These are phyloP conservation scores for Drosophila nigricruria DNA, from an alignment of 2,888 invertebrate species.

Conservation along the genomic window DNA sequence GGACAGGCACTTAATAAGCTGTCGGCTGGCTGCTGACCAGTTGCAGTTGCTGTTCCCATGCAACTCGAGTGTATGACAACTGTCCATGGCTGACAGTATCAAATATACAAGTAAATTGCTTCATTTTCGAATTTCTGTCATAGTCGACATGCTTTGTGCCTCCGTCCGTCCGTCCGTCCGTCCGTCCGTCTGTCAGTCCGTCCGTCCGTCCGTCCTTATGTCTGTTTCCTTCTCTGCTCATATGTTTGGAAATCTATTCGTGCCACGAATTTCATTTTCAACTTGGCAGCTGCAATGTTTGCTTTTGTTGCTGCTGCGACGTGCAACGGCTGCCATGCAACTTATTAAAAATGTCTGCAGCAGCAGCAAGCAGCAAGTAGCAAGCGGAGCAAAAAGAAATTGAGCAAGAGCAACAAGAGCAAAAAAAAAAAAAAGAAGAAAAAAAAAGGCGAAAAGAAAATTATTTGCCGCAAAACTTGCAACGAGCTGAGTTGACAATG, in stretches of 20 bases:
- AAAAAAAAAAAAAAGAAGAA: slow-evolving; percentile 2
- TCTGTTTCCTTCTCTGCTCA: slow-evolving; percentile 56
- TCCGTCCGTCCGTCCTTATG: slow-evolving; percentile 13
- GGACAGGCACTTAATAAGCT: slow-evolving; percentile 47
- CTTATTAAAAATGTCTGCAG: slow-evolving; percentile 81
- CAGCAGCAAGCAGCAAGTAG: slow-evolving; percentile 32
- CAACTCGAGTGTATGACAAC: slow-evolving; percentile 57
- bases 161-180: slow-evolving; percentile 2
- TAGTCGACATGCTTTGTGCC: slow-evolving; percentile 65
- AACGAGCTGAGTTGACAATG: slow-evolving; percentile 59
- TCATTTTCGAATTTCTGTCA: slow-evolving; percentile 81
- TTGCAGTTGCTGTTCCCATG: slow-evolving; percentile 39
- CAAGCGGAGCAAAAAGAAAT: slow-evolving; percentile 30
- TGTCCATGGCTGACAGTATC: slow-evolving; percentile 66
- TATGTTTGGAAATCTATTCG: slow-evolving; percentile 77
- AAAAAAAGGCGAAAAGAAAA: slow-evolving; percentile 52
- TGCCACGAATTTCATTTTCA: slow-evolving; percentile 80
- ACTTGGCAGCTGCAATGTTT: slow-evolving; percentile 75
- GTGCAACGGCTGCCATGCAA: slow-evolving; percentile 81
- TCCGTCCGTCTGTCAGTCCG: background rate
- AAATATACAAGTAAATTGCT: slow-evolving; percentile 79
- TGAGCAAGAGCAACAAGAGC: slow-evolving; percentile 1
- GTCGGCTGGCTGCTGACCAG: slow-evolving; percentile 40
- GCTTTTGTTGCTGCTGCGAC: slow-evolving; percentile 70
- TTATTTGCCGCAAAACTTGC: slow-evolving; percentile 72